phyloP scores from a whole-genome alignment of 2,113 vertebrate species.

The Callipepla squamata region DNA sequence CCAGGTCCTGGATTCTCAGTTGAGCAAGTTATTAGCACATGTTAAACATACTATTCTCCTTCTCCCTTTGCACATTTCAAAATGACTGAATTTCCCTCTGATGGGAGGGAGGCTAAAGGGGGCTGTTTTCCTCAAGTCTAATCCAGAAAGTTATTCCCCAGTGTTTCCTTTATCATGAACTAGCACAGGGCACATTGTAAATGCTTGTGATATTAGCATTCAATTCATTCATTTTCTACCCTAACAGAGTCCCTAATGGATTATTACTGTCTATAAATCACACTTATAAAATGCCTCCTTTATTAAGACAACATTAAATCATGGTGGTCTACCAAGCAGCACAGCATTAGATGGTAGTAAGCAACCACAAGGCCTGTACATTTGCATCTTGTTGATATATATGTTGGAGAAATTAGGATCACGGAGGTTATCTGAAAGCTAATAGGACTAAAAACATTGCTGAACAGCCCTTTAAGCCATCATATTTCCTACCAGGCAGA shows the following conservation, averaged over 20 bases:
- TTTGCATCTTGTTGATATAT: background rate
- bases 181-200: background rate
- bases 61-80: background rate
- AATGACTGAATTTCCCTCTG: background rate
- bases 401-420: constrained; percentile 14
- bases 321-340: background rate
- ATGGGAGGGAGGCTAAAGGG: background rate
- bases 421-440: constrained; percentile 36
- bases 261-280: constrained; percentile 19
- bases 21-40: background rate
- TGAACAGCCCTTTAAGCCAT: background rate
- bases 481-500: background rate
- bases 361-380: background rate
- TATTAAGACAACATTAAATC: constrained; percentile 47
- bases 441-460: background rate
- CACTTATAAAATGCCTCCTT: background rate
- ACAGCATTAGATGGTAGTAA: background rate
- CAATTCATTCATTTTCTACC: background rate
- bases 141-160: background rate
- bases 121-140: background rate
- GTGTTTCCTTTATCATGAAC: background rate
- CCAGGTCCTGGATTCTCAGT: background rate
- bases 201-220: background rate
- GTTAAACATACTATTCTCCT: background rate
- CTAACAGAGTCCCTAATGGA: background rate